Evolutionary conservation across 2,113 vertebrate genomes (phyloP).

Genomic region (Cnemophilus loriae): DNA sequence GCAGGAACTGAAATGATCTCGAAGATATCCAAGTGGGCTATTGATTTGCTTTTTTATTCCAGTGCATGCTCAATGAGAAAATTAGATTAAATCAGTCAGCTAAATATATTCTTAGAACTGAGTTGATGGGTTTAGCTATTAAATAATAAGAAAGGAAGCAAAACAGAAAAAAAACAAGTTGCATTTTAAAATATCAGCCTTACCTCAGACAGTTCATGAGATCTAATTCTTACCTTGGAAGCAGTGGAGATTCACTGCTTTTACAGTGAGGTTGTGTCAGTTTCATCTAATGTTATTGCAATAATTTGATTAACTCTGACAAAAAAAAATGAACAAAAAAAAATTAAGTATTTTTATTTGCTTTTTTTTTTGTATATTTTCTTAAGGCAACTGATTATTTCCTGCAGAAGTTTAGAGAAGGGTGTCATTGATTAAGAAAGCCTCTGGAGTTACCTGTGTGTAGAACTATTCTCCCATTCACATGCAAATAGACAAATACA

Average conservation of each 20-base stretch:
- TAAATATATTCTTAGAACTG: background rate
- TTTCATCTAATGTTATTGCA: background rate
- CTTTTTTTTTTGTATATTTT: background rate
- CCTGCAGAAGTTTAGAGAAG: background rate
- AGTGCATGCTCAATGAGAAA: slow-evolving; percentile 18
- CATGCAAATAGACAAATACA: background rate
- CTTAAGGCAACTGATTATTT: background rate
- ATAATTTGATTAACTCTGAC: background rate
- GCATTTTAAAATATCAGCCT: background rate
- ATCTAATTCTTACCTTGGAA: background rate
- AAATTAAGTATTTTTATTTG: background rate
- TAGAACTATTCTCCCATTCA: background rate
- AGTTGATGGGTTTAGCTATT: background rate
- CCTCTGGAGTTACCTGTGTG: background rate
- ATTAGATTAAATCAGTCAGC: slow-evolving; percentile 21
- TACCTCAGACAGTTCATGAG: background rate
- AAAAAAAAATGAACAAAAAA: background rate
- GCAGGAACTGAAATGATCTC: background rate
- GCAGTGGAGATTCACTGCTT: background rate
- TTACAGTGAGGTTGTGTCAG: background rate
- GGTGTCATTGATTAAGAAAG: background rate
- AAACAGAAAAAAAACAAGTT: background rate
- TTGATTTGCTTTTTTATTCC: slow-evolving; percentile 28
- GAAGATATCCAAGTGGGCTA: background rate
- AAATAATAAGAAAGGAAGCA: background rate